Evolutionary conservation across 23 tunicate genomes (phyloP), one percentile per base, ranked within the genome.

Genomic region (Halocynthia roretzi): DNA sequence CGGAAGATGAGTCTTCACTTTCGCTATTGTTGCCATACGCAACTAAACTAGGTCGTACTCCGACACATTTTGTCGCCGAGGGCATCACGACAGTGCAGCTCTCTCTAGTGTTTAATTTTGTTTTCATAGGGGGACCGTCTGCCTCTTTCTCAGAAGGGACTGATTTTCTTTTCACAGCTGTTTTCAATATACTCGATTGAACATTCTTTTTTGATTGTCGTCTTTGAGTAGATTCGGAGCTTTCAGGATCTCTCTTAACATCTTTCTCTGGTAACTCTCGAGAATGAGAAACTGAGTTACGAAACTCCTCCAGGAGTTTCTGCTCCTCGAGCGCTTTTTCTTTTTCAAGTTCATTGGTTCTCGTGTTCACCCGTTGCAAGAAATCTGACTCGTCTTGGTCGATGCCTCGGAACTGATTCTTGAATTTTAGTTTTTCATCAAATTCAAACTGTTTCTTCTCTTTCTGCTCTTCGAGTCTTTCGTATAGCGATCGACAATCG

Each of bases 361-460:
- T 81, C 8, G 67, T 67, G 9, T 83, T 76, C 21, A 92, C 98
- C 12, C 58, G 56, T 12, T 79, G 82, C 49, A 92, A 53, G 63
- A 92, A 92, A 21, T 64, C 78, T 14, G 85, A 91, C 54, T 92
- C 98, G 75, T 83, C 87, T 79, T 92, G 71, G 61, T 92, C 83
- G 31, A 92, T 83, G 50, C 98, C 98, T 4, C 98, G 87, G 55
- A 92, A 92, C 57, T 92, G 98, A 79, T 92, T 92, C 67, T 92
- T 92, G 70, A 92, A 92, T 61, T 92, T 92, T 7, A 86, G 54
- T 19, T 67, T 44, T 31, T 92, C 98, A 53, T 92, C 98, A 79
- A 92, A 92, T 12, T 92, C 98, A 8, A 48, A 50, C 67, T 92
- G 98, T 56, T 92, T 92, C 58, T 92, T 92, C 58, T 92, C 98